Conservation (phyloP, 2,888 invertebrate genomes). For the Lepidocyrtoides sp. region DNA sequence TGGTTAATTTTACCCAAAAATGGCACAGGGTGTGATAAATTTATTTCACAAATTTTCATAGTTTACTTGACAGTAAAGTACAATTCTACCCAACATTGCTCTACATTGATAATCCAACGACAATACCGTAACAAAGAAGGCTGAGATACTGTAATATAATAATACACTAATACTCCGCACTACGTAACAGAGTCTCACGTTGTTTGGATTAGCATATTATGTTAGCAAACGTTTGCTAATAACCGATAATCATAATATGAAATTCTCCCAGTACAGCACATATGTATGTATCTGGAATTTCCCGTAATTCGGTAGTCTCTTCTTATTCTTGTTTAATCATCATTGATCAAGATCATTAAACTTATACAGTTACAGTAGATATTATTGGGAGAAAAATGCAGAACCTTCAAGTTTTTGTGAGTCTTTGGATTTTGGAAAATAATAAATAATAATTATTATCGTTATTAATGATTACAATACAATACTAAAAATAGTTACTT, state of each 20-base stretch:
- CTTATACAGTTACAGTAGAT: conserved; percentile 9
- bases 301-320: not conserved
- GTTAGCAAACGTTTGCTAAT: not conserved
- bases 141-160: conserved; percentile 30
- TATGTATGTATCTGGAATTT: too few relatives aligned
- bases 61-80: conserved; percentile 53
- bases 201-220: conserved; percentile 22
- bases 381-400: conserved; percentile 40
- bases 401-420: conserved; percentile 71
- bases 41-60: conserved; percentile 78
- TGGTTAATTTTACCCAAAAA: conserved; percentile 83
- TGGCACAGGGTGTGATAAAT: conserved; percentile 85
- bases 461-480: conserved; percentile 26
- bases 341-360: conserved; percentile 12
- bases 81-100: conserved; percentile 59
- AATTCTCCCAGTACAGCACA: not conserved
- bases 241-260: not conserved
- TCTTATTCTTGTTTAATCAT: not conserved
- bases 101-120: conserved; percentile 34
- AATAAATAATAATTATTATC: conserved; percentile 51
- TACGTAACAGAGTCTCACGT: too few relatives aligned
- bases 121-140: conserved; percentile 40
- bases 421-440: conserved; percentile 75
- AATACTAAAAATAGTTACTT: conserved; percentile 48
- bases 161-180: not conserved